These are phyloP conservation scores for Platalea minor DNA, from an alignment of 2,797 vertebrate species.

Conservation along the genomic window DNA sequence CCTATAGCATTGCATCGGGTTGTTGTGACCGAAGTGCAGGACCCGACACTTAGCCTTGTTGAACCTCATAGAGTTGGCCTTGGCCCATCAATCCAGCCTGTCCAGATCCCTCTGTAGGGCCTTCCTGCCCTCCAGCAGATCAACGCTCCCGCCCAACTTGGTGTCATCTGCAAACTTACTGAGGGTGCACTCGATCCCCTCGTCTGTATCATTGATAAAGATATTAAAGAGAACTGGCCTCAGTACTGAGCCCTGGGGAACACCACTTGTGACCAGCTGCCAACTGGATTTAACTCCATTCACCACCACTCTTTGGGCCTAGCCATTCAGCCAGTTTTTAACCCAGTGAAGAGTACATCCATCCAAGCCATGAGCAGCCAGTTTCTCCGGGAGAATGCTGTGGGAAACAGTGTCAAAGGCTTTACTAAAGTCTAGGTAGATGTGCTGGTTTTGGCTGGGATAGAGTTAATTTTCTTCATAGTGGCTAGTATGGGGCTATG, in stretches of 20 bases:
- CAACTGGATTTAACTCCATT: background rate
- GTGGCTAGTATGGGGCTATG: too few species aligned
- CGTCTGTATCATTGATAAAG: background rate
- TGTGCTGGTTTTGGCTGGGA: too few species aligned
- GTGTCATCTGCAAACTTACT: background rate
- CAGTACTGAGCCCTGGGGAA: background rate
- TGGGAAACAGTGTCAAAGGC: background rate
- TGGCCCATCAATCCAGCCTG: background rate
- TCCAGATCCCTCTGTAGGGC: background rate
- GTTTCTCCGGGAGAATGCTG: background rate
- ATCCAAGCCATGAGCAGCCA: background rate
- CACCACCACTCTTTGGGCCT: too few species aligned
- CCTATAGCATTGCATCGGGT: background rate
- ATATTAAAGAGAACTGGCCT: background rate
- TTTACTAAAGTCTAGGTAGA: background rate
- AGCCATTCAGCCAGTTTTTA: background rate
- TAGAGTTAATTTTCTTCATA: too few species aligned
- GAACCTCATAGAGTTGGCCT: background rate
- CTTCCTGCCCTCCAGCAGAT: background rate
- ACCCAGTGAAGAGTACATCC: background rate
- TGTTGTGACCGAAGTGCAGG: background rate
- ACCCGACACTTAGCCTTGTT: background rate
- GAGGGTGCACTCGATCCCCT: background rate
- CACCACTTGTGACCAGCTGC: background rate
- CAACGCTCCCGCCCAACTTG: background rate